These are phyloP conservation scores for Eira barbara DNA, from an alignment of 2,113 vertebrate species.

Conservation along the genomic window DNA sequence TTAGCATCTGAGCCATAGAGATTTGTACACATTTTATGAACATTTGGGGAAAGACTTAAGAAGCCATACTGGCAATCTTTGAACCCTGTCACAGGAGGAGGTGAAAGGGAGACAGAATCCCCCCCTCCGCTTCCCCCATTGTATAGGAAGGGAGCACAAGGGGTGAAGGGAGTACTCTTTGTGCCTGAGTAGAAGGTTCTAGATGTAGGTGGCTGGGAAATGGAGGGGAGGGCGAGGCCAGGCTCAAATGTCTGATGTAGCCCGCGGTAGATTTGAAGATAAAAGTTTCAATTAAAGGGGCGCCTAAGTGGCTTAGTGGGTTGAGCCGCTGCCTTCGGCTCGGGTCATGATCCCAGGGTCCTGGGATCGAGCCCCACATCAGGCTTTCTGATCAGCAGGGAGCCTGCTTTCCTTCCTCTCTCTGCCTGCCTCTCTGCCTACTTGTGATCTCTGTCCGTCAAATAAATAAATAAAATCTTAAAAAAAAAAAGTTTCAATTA, in stretches of 20 bases:
- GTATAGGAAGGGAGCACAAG: neutral
- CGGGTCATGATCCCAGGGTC: no score
- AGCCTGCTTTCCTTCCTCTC: no score
- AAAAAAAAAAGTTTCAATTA: neutral
- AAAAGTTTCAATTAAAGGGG: neutral
- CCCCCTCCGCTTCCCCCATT: fast-evolving
- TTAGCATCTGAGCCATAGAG: neutral
- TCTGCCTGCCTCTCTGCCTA: no score
- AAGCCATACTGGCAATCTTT: neutral
- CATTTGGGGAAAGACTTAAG: neutral
- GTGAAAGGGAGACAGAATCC: neutral
- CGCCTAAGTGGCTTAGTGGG: no score
- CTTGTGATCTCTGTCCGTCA: no score
- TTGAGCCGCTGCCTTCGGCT: no score
- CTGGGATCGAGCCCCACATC: no score
- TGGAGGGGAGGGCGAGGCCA: neutral
- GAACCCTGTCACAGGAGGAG: neutral
- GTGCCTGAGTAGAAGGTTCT: neutral
- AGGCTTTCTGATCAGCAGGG: no score
- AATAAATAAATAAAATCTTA: no score
- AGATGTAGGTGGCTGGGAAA: neutral
- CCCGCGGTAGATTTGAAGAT: neutral
- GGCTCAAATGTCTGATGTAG: neutral
- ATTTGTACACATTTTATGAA: neutral
- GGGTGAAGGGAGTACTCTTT: neutral